Base-by-base conservation (phyloP, 2,113 vertebrate species). In the human region DNA sequence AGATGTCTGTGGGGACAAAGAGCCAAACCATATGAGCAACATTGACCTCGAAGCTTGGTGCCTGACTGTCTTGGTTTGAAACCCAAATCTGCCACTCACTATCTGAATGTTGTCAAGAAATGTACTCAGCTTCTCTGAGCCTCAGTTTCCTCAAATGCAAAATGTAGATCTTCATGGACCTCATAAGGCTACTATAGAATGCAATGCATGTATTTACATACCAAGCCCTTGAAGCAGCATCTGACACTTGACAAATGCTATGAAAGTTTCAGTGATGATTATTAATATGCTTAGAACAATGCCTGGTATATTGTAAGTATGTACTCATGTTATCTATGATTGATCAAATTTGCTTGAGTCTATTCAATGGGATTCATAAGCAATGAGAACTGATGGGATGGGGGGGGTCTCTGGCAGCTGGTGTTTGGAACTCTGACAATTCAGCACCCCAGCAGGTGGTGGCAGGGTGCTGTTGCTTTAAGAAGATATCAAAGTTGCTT, bases 261-360 rank as follows among this genome's bases (percentile, higher is more conserved):
- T 13, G 2, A n/a, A 38, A 23, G n/a, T 72, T 32, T 57, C 16
- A 2, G 40, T 3, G 70, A 13, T 12, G 17, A 35, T 9, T 30
- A n/a, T 27, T 75, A 22, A 73, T 43, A 17, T 8, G 17, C 70
- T 84, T 35, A 50, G 82, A 61, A 76, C 3, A 20, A 40, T 8
- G 22, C 4, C 14, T 11, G 57, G 50, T 0, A 0, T 20, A 2
- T 16, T 55, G 43, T 45, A 68, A 48, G 32, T 40, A 14, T 3
- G 0, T 57, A 38, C 23, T 75, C 57, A 25, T 9, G 0, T 14
- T 50, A 40, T 32, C 52, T 22, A 5, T 6, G 22, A 50, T 8
- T 18, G 20, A 20, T 25, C 18, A 3, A 43, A 18, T 23, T 38
- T 52, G 72, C 55, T 89, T 30, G 14, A 52, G 72, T 27, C 66